phyloP scores from a whole-genome alignment of 2,113 vertebrate genomes.

The Ptilorrhoa leucosticta region DNA sequence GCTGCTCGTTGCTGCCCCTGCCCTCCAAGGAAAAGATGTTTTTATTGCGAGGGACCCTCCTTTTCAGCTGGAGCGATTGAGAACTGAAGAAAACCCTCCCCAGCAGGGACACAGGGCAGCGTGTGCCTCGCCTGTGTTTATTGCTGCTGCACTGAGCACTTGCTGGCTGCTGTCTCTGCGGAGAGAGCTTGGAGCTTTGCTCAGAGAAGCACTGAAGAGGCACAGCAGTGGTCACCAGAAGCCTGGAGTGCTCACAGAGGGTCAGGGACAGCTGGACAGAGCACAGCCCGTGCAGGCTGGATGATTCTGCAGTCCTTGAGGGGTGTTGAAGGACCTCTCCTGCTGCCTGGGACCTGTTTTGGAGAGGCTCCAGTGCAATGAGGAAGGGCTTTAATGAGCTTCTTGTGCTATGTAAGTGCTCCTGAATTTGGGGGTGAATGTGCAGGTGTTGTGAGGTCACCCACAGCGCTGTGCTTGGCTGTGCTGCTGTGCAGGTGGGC shows the following conservation, averaged over 20 bases:
- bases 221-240: background rate
- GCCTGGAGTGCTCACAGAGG: background rate
- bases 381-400: background rate
- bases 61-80: background rate
- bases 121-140: background rate
- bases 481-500: background rate
- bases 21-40: background rate
- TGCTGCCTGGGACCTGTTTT: background rate
- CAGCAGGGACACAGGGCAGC: background rate
- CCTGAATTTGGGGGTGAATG: background rate
- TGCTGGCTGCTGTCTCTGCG: background rate
- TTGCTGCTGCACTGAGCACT: background rate
- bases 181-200: background rate
- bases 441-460: conserved; percentile 15
- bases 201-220: background rate
- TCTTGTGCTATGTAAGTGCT: background rate
- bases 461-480: background rate
- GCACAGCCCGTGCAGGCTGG: background rate
- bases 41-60: background rate
- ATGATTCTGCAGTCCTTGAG: background rate
- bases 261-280: background rate
- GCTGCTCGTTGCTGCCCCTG: background rate
- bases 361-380: background rate
- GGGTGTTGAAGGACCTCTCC: background rate
- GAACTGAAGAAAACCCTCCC: background rate